Evolutionary conservation across 2,113 vertebrate species (phyloP), one percentile per base, ranked within the genome.

Genomic region (Callipepla californica): DNA sequence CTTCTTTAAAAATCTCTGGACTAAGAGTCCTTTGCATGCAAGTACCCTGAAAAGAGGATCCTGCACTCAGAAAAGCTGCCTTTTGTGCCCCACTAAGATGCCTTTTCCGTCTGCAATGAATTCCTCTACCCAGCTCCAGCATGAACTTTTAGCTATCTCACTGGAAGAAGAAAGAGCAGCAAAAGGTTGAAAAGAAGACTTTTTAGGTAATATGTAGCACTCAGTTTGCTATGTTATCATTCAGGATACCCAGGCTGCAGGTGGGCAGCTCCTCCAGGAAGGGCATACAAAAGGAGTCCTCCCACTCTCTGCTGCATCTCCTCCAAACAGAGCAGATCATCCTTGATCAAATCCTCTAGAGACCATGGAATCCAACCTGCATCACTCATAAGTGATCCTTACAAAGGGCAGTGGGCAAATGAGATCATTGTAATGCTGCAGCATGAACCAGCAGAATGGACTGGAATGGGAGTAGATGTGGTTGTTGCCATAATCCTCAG

Each of bases 321-420:
- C 42, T 67, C 10, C 42, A 4, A 38, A 8, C 2, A 1, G 51
- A 53, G 50, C 25, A 53, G 14, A 15, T 25, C 6, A 4, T 8
- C 20, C 6, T 45, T 53, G n/a, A 13, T 42, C 42, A 86, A 65
- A 86, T 6, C 30, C 11, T 68, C 18, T 55, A 2, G 0, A 1
- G n/a, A 66, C 40, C 11, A 3, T 2, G 14, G 38, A 3, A 13
- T 63, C 45, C 20, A 8, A 34, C 47, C 44, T 65, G 25, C 25
- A 34, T 11, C 8, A 26, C 0, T 0, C 4, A 40, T 8, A 2
- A 34, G 7, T 51, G 13, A 32, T 13, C 10, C 66, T 50, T 32
- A 23, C 23, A n/a, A 92, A 79, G 69, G 22, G 3, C 22, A 72
- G 5, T 23, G 26, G 13, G 23, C 18, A 91, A 72, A 2, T 0